Base-by-base conservation (phyloP, 2,113 vertebrate genomes). In the Rhipidura dahli region DNA sequence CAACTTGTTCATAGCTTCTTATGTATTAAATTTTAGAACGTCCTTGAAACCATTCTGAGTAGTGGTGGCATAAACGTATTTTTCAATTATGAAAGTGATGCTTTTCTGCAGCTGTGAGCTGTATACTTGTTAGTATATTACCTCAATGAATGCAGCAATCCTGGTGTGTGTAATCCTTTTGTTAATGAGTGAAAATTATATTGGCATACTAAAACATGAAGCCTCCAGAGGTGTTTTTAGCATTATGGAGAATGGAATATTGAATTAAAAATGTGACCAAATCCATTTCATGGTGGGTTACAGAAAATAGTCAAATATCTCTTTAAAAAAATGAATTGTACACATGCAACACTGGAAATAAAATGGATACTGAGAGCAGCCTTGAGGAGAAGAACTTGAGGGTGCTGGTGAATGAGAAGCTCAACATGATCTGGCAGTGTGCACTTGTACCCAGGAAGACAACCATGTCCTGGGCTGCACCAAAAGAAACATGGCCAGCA, bases 81-180 rank as follows among this genome's bases (percentile, higher is more conserved):
- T 66, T 86, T 71, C 40, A 44, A 8, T 51, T 78, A 39, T 81
- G 45, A 15, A 95, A 73, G 54, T n/a, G 37, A 10, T 5, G 10
- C 21, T 89, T 94, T 87, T 83, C 45, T 83, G 54, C 73, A 85
- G 63, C 71, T 57, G 49, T 65, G 59, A 94, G 31, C 66, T 77
- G 21, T 40, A 4, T 33, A 18, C 21, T 70, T 84, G 15, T 57
- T 81, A 75, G 61, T n/a, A n/a, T n/a, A n/a, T n/a, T n/a, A 63
- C 12, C 18, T 53, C 71, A 72, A 10, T 39, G 59, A 93, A 61
- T 69, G 30, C 45, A 42, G 37, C 71, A 75, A 65, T 75, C 64
- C 19, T 87, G 22, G 30, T 85, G n/a, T 68, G 57, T 10, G 2
- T 83, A 61, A 89, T 76, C 11, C 28, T 71, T 82, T 31, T 40